Percentiles rank a stretch among this genome's conserved stretches.
These are phyloP conservation scores for Grammomys surdaster DNA, from an alignment of 2,113 vertebrate genomes.

Conservation along the genomic window DNA sequence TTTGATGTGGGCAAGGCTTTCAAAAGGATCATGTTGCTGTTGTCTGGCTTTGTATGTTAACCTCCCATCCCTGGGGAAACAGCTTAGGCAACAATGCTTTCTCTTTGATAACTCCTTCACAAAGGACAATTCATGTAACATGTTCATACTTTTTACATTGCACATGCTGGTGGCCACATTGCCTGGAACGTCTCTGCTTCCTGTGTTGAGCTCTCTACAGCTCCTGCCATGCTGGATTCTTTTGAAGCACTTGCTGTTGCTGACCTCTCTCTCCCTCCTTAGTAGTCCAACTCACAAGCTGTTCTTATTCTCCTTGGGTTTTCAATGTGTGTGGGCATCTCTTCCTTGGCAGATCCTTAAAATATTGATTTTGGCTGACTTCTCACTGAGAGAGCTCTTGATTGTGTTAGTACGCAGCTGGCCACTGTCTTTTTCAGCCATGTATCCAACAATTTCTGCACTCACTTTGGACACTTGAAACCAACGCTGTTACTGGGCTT, in stretches of 20 bases:
- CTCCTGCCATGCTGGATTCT: neutral
- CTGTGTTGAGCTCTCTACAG: rapidly evolving
- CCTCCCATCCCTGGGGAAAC: neutral
- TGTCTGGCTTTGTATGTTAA: neutral
- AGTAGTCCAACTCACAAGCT: neutral
- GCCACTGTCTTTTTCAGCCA: neutral
- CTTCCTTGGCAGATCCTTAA: neutral
- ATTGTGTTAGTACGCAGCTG: neutral
- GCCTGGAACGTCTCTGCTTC: neutral
- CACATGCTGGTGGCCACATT: too few relatives aligned
- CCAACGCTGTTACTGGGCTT: neutral
- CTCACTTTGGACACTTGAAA: neutral
- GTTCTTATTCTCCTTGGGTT: neutral
- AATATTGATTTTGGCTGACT: neutral
- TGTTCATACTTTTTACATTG: neutral
- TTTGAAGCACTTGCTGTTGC: neutral
- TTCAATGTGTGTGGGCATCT: neutral
- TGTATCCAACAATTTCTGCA: neutral
- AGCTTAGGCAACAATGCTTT: neutral
- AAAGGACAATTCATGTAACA: neutral
- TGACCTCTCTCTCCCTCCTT: neutral
- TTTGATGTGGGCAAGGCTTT: neutral
- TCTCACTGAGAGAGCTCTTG: neutral
- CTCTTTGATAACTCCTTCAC: neutral
- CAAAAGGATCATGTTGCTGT: neutral